Percentiles rank a stretch among this genome's conserved stretches.
Conservation (phyloP, 1,140 invertebrate genomes). For the Chelonus insularis region DNA sequence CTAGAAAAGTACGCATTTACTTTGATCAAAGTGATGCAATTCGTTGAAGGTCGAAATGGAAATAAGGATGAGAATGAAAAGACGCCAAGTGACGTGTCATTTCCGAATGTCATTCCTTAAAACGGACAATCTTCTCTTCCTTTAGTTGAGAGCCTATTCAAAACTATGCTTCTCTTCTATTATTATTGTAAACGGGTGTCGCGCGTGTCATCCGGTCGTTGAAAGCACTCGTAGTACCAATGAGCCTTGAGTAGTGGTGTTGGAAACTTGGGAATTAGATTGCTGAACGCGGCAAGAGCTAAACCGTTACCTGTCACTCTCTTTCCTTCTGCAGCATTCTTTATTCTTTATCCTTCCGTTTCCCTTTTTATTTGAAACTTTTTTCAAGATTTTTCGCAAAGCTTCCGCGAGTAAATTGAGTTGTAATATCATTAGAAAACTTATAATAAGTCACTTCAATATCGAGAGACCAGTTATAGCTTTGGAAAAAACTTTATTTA, state of each 20-base stretch:
- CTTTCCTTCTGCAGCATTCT: background rate
- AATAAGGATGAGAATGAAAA: slow-evolving; percentile 19
- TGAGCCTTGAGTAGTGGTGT: slow-evolving; percentile 17
- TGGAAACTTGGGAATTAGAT: slow-evolving; percentile 46
- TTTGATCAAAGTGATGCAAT: no score
- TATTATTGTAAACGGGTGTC: slow-evolving; percentile 31
- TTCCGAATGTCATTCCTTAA: slow-evolving; percentile 48
- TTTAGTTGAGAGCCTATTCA: slow-evolving; percentile 25
- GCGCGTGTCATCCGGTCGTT: slow-evolving; percentile 28
- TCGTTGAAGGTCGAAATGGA: slow-evolving; percentile 24
- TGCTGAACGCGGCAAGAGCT: slow-evolving; percentile 29
- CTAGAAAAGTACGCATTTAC: no score
- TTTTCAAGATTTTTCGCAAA: background rate
- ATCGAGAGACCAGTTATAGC: background rate
- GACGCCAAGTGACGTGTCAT: slow-evolving; percentile 37
- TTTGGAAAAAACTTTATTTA: background rate
- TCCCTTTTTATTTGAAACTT: slow-evolving; percentile 10
- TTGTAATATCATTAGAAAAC: background rate
- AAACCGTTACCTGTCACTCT: slow-evolving; percentile 18
- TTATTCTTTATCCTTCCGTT: background rate
- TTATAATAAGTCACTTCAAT: background rate
- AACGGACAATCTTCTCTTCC: slow-evolving; percentile 24
- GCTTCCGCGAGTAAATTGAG: background rate
- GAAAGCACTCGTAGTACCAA: slow-evolving; percentile 14
- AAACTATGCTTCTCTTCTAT: slow-evolving; percentile 28